Conservation (phyloP, 2,888 invertebrate species). For the Leptura quadrifasciata region DNA sequence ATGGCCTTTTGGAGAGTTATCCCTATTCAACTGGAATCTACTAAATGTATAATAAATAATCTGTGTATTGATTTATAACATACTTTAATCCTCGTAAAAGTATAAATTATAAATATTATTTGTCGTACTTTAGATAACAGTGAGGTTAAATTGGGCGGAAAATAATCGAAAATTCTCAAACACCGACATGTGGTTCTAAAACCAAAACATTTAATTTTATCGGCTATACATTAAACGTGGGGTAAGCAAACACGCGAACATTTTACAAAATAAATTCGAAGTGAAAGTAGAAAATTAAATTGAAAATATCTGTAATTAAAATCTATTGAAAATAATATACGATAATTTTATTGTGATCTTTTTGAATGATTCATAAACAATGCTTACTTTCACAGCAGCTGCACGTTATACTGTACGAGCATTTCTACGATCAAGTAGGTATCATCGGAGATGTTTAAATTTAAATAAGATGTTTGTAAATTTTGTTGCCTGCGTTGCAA, state of each 20-base stretch:
- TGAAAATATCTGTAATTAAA: background rate
- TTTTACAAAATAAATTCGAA: background rate
- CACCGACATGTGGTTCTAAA: background rate
- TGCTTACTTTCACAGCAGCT: too few relatives aligned
- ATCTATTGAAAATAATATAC: background rate
- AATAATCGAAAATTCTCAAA: constrained; percentile 4
- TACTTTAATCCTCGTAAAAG: background rate
- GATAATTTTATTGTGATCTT: background rate
- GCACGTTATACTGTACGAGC: too few relatives aligned
- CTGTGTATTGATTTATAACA: background rate
- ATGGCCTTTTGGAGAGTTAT: too few relatives aligned
- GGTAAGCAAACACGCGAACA: background rate
- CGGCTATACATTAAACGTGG: background rate
- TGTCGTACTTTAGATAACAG: background rate
- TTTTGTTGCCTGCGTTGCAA: too few relatives aligned
- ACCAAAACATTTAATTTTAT: constrained; percentile 18
- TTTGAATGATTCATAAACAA: background rate
- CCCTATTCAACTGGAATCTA: too few relatives aligned
- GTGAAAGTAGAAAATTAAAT: background rate
- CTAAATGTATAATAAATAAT: too few relatives aligned
- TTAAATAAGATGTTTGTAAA: too few relatives aligned
- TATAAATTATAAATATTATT: background rate
- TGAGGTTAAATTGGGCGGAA: background rate
- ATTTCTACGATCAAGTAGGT: too few relatives aligned
- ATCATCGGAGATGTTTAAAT: too few relatives aligned